Evolutionary conservation across 2,797 vertebrate species (phyloP).

Genomic region (Chlorospingus semifuscus): DNA sequence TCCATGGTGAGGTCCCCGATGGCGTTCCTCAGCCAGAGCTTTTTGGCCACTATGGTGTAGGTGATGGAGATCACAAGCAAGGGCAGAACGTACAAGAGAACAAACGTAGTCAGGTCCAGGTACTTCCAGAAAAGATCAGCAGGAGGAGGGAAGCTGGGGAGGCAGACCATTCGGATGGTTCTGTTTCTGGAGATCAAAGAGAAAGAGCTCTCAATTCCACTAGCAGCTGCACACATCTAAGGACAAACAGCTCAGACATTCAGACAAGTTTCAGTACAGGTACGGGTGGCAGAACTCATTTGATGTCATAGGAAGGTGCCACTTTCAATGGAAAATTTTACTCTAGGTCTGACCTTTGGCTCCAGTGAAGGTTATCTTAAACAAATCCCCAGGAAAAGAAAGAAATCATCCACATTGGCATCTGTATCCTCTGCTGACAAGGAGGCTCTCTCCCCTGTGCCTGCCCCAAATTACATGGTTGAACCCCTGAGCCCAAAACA

Average conservation of each 20-base stretch:
- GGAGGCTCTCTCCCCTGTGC: background rate
- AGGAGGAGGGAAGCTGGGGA: slow-evolving; percentile 75
- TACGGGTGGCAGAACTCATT: background rate
- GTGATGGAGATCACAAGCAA: slow-evolving; percentile 73
- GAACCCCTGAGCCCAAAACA: background rate
- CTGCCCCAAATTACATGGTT: background rate
- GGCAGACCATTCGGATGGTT: slow-evolving; percentile 70
- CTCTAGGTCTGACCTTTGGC: background rate
- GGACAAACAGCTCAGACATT: background rate
- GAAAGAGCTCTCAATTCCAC: background rate
- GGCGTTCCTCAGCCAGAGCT: slow-evolving; percentile 75
- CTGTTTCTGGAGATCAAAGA: slow-evolving; percentile 65
- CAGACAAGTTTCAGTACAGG: background rate
- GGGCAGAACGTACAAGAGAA: slow-evolving; percentile 74
- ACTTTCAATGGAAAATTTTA: background rate
- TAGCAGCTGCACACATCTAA: background rate
- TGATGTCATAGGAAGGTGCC: background rate
- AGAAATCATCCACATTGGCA: background rate
- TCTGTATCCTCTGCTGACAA: accelerated
- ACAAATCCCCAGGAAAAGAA: background rate
- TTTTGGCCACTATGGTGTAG: slow-evolving; percentile 73
- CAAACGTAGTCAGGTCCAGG: slow-evolving; percentile 74
- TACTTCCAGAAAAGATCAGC: slow-evolving; percentile 78
- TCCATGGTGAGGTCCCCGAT: slow-evolving; percentile 77
- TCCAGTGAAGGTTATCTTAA: background rate